phyloP scores from a whole-genome alignment of 2,888 invertebrate species.

The Drosophila barbarae region DNA sequence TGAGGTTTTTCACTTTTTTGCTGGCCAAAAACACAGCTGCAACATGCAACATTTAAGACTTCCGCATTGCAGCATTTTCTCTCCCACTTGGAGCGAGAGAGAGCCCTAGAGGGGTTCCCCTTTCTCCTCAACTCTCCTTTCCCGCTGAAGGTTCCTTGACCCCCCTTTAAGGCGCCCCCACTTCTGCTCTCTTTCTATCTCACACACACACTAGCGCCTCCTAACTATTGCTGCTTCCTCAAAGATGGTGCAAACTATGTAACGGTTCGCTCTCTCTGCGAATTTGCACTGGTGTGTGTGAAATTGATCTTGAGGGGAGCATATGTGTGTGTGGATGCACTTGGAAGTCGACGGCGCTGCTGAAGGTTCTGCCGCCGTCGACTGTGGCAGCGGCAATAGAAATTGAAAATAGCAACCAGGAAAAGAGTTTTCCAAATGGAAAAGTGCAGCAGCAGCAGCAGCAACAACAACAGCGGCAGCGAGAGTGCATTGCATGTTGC shows the following conservation, averaged over 20 bases:
- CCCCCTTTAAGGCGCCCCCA: slow-evolving; percentile 36
- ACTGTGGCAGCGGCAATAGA: slow-evolving; percentile 68
- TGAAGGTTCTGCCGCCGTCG: slow-evolving; percentile 16
- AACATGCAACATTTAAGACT: slow-evolving; percentile 56
- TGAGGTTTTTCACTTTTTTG: slow-evolving; percentile 21
- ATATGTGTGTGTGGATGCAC: slow-evolving; percentile 65
- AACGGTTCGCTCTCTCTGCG: slow-evolving; percentile 58
- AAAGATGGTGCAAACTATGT: slow-evolving; percentile 53
- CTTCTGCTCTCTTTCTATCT: slow-evolving; percentile 29
- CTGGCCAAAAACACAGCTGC: slow-evolving; percentile 20
- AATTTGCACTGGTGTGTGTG: slow-evolving; percentile 66
- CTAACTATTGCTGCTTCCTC: slow-evolving; percentile 27
- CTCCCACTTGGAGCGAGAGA: slow-evolving; percentile 21
- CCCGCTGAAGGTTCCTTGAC: slow-evolving; percentile 40
- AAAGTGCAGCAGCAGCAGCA: slow-evolving; percentile 53
- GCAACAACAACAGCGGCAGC: slow-evolving; percentile 49
- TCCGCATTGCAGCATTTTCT: slow-evolving; percentile 60
- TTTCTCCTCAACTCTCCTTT: slow-evolving; percentile 12
- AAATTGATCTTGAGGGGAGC: slow-evolving; percentile 76
- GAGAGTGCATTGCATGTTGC: slow-evolving; percentile 66
- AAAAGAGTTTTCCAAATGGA: slow-evolving; percentile 64
- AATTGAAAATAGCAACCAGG: slow-evolving; percentile 77
- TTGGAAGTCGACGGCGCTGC: slow-evolving; percentile 62
- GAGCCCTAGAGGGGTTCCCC: slow-evolving; percentile 26
- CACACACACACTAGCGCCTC: slow-evolving; percentile 4